Conservation (phyloP, 2,888 invertebrate genomes). For the Cinara cedri region DNA sequence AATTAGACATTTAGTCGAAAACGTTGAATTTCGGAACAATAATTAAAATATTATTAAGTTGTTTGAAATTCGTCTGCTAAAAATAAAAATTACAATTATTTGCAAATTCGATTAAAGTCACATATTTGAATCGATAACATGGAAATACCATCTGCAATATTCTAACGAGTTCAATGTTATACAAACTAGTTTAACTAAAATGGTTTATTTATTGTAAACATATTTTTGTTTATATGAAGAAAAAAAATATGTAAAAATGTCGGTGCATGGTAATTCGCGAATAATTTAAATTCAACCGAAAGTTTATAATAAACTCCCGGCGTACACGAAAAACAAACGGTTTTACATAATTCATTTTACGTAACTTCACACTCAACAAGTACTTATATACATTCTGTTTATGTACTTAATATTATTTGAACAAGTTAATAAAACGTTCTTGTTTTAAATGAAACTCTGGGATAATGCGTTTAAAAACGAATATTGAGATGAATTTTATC, state of each 20-base stretch:
- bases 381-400: neutral
- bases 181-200: no score
- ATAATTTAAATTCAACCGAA: neutral
- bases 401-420: slow-evolving; percentile 7
- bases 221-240: neutral
- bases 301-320: neutral
- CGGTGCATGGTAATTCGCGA: neutral
- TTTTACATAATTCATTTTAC: neutral
- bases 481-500: neutral
- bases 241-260: neutral
- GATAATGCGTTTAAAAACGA: neutral
- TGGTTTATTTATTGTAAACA: neutral
- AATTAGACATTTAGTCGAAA: no score
- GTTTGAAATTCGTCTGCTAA: no score
- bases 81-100: no score
- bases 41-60: no score
- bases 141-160: no score
- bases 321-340: neutral
- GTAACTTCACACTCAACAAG: neutral
- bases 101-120: no score
- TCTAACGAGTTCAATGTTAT: no score
- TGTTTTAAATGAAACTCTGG: neutral
- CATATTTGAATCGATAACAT: no score
- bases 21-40: no score
- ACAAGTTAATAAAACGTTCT: neutral